Percentiles rank a stretch among this genome's conserved stretches.
Evolutionary conservation across 2,797 vertebrate genomes (phyloP).

Genomic region (Ptychadena robeensis): DNA sequence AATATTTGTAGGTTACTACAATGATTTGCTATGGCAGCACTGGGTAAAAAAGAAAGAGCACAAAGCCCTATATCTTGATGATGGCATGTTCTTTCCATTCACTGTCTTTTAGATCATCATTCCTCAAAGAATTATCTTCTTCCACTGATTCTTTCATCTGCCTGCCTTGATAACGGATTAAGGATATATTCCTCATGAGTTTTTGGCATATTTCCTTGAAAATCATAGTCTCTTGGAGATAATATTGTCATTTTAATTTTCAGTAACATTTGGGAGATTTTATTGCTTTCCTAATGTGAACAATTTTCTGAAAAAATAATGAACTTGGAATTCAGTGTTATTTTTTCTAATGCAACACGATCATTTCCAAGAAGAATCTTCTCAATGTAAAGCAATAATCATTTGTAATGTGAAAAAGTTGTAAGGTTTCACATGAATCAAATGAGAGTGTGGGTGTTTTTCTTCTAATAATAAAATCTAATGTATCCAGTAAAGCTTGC

Average conservation of each 20-base stretch:
- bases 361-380: background rate
- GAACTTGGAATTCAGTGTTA: background rate
- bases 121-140: constrained; percentile 1
- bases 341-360: background rate
- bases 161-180: constrained; percentile 14
- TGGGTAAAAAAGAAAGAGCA: background rate
- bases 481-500: background rate
- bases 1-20: background rate
- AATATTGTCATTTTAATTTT: constrained; percentile 13
- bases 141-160: constrained; percentile 28
- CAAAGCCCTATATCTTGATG: background rate
- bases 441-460: background rate
- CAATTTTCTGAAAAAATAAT: background rate
- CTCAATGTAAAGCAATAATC: background rate
- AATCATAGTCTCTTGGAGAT: background rate
- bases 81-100: background rate
- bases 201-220: constrained; percentile 12
- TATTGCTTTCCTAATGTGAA: background rate
- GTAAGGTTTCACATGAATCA: background rate
- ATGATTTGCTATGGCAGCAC: background rate
- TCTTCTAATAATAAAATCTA: background rate
- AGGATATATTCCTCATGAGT: constrained; percentile 6
- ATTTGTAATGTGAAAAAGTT: background rate
- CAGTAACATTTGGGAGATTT: background rate
- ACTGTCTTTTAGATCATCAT: background rate